Conservation (phyloP, 2,888 invertebrate genomes). For the Luffia ferchaultella region DNA sequence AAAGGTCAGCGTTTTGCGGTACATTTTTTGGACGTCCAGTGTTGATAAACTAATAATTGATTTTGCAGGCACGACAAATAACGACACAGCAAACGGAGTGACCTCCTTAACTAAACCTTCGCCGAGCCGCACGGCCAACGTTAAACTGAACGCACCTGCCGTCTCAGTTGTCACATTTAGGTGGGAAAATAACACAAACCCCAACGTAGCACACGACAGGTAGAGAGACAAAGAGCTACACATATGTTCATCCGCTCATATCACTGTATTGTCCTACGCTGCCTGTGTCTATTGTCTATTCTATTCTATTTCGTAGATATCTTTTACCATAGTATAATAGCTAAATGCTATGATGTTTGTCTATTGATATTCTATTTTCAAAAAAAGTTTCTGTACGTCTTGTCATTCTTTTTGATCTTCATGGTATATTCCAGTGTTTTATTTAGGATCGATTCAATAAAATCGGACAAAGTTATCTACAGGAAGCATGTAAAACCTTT, state of each 20-base stretch:
- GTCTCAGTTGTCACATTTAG: constrained; percentile 93
- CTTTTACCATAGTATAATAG: background rate
- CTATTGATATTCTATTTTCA: background rate
- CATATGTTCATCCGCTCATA: constrained; percentile 22
- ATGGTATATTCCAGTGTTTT: background rate
- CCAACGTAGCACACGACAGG: constrained; percentile 61
- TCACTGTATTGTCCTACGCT: constrained; percentile 23
- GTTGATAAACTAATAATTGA: too few relatives aligned
- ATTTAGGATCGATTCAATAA: too few relatives aligned
- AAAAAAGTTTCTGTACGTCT: too few relatives aligned
- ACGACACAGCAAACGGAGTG: constrained; percentile 27
- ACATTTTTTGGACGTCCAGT: too few relatives aligned
- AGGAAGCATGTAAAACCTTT: too few relatives aligned
- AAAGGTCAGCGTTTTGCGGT: too few relatives aligned
- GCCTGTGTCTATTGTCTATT: constrained; percentile 6
- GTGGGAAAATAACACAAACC: constrained; percentile 74
- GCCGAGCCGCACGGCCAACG: constrained; percentile 53
- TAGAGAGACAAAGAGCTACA: constrained; percentile 71
- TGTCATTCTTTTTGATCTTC: background rate
- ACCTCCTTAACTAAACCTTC: constrained; percentile 31
- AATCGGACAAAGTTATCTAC: too few relatives aligned
- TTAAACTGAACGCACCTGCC: constrained; percentile 72
- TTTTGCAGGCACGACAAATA: constrained; percentile 9
- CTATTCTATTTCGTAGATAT: constrained; percentile 16
- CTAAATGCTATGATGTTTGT: background rate